Conservation (phyloP, 2,113 vertebrate genomes). For the Macroglossus sobrinus region DNA sequence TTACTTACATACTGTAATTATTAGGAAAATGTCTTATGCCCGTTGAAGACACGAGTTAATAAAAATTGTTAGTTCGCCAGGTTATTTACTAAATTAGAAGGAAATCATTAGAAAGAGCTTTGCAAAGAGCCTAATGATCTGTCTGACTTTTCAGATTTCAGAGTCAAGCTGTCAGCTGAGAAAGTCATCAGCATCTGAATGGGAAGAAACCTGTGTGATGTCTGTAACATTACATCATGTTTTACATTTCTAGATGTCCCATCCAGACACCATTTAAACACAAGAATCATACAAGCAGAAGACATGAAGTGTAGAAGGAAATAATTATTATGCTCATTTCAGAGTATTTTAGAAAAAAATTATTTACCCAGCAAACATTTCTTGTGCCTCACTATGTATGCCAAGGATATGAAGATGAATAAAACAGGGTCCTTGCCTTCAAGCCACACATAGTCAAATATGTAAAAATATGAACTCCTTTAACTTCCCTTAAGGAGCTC, state of each 20-base stretch:
- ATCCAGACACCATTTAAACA: background rate
- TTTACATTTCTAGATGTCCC: background rate
- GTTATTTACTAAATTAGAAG: background rate
- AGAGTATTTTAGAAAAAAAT: slow-evolving; percentile 5
- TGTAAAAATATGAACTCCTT: background rate
- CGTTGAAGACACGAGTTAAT: background rate
- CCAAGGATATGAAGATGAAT: background rate
- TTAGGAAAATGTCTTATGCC: background rate
- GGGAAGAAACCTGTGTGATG: background rate
- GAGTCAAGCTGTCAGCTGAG: background rate
- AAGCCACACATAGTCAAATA: background rate
- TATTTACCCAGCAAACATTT: background rate
- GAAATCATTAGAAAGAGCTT: background rate
- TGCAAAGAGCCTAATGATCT: background rate
- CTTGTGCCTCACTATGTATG: background rate
- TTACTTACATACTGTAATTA: background rate
- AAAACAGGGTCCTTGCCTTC: background rate
- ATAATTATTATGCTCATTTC: background rate
- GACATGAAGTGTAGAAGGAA: background rate
- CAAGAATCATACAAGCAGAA: background rate
- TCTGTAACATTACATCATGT: background rate
- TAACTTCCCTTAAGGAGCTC: background rate
- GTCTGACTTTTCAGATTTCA: background rate
- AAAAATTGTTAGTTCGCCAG: background rate
- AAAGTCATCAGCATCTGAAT: background rate